Evolutionary conservation across 2,113 vertebrate genomes (phyloP).

Genomic region (Microtus oregoni): DNA sequence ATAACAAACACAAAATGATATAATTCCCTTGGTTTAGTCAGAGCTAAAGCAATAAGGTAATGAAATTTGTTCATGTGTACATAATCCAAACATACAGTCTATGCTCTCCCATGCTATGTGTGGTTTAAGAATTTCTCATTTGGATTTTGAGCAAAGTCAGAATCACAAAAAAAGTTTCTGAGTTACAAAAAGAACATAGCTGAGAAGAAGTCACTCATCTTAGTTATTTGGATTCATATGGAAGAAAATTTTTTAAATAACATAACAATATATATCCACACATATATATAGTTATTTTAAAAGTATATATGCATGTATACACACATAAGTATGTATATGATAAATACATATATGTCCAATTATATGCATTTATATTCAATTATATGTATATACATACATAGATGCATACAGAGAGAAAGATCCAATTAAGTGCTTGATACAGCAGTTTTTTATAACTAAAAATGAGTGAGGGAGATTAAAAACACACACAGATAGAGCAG

Average conservation of each 20-base stretch:
- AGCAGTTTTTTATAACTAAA: not conserved
- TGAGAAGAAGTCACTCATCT: not conserved
- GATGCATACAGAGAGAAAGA: not conserved
- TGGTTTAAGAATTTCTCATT: conserved; percentile 13
- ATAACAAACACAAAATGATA: not conserved
- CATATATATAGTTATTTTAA: not conserved
- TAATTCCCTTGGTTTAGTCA: not conserved
- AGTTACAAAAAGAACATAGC: not conserved
- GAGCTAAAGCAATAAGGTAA: not conserved
- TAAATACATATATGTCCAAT: not conserved
- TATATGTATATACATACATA: not conserved
- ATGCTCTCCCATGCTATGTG: not conserved
- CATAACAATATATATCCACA: not conserved
- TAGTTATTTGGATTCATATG: not conserved
- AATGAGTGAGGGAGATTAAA: not conserved
- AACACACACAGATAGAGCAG: not conserved
- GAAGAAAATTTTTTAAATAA: not conserved
- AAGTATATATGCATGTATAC: not conserved
- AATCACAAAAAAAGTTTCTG: not conserved
- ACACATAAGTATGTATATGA: not conserved
- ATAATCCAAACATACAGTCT: not conserved
- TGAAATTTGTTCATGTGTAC: not conserved
- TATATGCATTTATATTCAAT: not conserved
- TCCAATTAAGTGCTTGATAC: not conserved
- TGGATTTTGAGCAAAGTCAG: not conserved